phyloP scores from a whole-genome alignment of 1,140 invertebrate genomes.

The Drosophila littoralis region DNA sequence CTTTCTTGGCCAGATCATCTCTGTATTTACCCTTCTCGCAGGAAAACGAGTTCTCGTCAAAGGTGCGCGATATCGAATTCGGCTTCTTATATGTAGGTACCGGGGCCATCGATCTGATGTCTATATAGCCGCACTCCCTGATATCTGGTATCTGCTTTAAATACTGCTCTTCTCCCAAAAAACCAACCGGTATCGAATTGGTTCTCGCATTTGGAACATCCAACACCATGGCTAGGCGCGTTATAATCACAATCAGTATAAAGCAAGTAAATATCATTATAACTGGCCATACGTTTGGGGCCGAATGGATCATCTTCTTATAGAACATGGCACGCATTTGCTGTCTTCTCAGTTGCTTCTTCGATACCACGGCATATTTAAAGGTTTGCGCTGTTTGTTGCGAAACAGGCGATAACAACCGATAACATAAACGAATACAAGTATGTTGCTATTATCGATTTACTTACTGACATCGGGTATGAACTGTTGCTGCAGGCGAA shows the following conservation, averaged over 20 bases:
- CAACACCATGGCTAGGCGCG: conserved; percentile 43
- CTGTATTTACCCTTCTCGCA: conserved; percentile 47
- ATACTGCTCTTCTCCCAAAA: neutral
- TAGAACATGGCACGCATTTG: conserved; percentile 69
- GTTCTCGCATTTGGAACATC: conserved; percentile 20
- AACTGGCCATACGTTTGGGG: conserved; percentile 69
- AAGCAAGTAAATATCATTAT: conserved; percentile 63
- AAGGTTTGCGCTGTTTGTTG: conserved; percentile 58
- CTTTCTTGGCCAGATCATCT: conserved; percentile 3
- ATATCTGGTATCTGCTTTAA: conserved; percentile 46
- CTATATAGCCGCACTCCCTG: conserved; percentile 52
- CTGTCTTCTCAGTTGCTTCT: conserved; percentile 48
- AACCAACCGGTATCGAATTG: conserved; percentile 51
- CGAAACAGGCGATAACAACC: neutral
- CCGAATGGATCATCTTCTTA: conserved; percentile 73
- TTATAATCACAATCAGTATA: conserved; percentile 59
- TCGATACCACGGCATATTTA: conserved; percentile 62
- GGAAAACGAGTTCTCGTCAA: conserved; percentile 36
- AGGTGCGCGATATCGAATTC: conserved; percentile 7
- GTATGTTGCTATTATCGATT: neutral
- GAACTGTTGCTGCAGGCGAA: conserved; percentile 61
- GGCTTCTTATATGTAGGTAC: conserved; percentile 1
- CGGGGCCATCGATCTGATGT: conserved; percentile 23
- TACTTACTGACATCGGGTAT: conserved; percentile 74
- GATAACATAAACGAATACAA: neutral